A percentile compares a stretch with the other conserved stretches of the same genome.
Conservation (phyloP, 2,113 vertebrate genomes). For the Ranitomeya variabilis region DNA sequence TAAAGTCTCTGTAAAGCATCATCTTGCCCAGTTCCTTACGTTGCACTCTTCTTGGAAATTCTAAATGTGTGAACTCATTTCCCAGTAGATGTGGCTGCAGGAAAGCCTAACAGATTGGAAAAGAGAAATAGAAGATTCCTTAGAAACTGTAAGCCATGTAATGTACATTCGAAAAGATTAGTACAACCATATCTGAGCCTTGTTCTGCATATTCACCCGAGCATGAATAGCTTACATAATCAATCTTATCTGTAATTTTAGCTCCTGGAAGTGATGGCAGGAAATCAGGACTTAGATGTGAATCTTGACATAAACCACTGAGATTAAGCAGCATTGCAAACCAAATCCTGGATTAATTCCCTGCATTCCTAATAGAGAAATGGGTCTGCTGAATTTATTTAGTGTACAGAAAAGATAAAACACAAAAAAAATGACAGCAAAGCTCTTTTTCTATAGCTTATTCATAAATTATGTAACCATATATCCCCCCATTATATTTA, state of each 20-base stretch:
- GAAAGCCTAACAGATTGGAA: conserved; percentile 79
- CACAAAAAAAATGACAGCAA: background rate
- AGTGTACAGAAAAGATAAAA: background rate
- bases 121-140: background rate
- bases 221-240: background rate
- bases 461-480: background rate
- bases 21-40: conserved; percentile 96
- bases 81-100: conserved; percentile 97
- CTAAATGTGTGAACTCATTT: conserved; percentile 98
- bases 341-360: conserved; percentile 8
- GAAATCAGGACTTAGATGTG: conserved; percentile 2
- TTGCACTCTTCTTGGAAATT: conserved; percentile 95
- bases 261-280: conserved; percentile 16
- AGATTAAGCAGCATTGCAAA: conserved; percentile 6
- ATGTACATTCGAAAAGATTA: conserved; percentile 13
- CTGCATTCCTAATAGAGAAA: conserved; percentile 13
- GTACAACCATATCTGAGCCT: background rate
- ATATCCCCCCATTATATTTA: too few relatives aligned
- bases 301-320: background rate
- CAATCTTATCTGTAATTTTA: conserved; percentile 14
- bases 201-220: background rate
- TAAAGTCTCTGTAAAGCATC: conserved; percentile 97
- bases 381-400: background rate
- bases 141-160: background rate
- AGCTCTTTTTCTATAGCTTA: too few relatives aligned